Base-by-base conservation (phyloP, 2,113 vertebrate species). In the Pterocles orientalis region DNA sequence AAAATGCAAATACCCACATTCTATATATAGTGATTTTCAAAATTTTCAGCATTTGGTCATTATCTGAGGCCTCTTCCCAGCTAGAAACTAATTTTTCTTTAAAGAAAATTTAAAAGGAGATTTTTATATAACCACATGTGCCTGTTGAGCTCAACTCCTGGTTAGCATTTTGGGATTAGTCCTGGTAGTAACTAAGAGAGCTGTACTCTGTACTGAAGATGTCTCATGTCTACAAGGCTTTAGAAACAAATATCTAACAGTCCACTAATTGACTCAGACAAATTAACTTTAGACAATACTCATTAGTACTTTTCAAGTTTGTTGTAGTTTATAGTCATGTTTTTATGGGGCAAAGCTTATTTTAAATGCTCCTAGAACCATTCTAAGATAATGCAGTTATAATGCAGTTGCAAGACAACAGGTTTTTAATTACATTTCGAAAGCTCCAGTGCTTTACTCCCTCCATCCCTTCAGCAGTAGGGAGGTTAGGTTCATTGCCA, bases 371-470 rank as follows among this genome's bases (percentile, higher is more conserved):
- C 21, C 60, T 45, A 53, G 77, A 78, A 45, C 39, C 43, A 7
- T 51, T 66, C 33, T 48, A 78, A 84, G 88, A 81, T 68, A 43
- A 47, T 5, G 45, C 43, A 86, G 77, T 47, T 21, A 28, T 75
- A 41, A 41, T 41, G 41, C 41, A 41, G 41, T 41, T 41, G 14
- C 41, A 41, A 94, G 82, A 33, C 34, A 66, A 17, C 62, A 43
- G 2, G 6, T 66, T 94, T 95, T 88, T 86, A 83, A 92, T 88
- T 86, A 83, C 71, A 70, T 93, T 94, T 92, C 33, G 5, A 70
- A 86, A 90, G 84, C 73, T 54, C 3, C 43, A 12, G 82, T 9
- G 54, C 82, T 54, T 77, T 90, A 26, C 14, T 78, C 34, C 48
- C 45, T 48, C 39, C 58, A n/a, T 51, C 36, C 75, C 89, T 29